These are phyloP conservation scores for Geococcyx californianus DNA, from an alignment of 2,113 vertebrate species.

Conservation along the genomic window DNA sequence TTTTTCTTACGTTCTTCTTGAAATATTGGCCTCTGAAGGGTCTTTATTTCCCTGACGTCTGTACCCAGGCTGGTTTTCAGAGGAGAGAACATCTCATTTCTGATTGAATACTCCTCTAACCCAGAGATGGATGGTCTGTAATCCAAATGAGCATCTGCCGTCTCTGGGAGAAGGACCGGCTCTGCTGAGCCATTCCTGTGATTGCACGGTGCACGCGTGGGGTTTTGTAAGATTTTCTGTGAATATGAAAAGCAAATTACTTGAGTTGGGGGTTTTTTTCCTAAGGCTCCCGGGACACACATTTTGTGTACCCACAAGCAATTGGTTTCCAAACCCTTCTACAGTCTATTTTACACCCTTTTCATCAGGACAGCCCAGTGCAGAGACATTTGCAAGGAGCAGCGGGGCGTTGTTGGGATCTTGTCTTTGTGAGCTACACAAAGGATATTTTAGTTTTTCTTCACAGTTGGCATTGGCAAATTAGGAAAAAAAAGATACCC, in stretches of 20 bases:
- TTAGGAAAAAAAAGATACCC: background rate
- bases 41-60: slow-evolving; percentile 31
- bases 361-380: background rate
- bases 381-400: background rate
- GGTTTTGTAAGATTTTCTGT: background rate
- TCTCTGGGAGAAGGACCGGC: background rate
- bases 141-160: background rate
- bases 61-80: background rate
- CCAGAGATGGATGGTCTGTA: background rate
- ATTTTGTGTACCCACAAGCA: background rate
- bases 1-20: slow-evolving; percentile 47
- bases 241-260: background rate
- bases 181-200: background rate
- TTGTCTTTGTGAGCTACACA: background rate
- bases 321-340: background rate
- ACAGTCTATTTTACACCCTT: background rate
- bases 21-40: slow-evolving; percentile 37
- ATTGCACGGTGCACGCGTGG: background rate
- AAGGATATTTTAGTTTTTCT: background rate
- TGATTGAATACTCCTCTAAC: background rate
- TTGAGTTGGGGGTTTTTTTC: background rate
- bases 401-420: background rate
- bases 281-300: background rate
- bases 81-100: background rate
- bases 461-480: background rate